Evolutionary conservation across 2,797 vertebrate genomes (phyloP).

Genomic region (Hypotaenidia philippensis): DNA sequence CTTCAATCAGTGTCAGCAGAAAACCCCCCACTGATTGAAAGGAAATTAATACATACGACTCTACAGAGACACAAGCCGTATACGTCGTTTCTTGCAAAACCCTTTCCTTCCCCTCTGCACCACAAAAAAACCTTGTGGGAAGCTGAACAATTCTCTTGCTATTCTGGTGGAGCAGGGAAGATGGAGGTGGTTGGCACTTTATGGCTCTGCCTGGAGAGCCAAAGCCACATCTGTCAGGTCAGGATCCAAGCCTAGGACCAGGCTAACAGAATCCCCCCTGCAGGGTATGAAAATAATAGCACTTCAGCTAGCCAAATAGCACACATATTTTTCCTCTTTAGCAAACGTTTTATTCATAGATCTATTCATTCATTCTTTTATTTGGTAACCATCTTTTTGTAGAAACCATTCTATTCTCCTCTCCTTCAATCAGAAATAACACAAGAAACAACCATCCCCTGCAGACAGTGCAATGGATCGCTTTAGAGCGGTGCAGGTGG

Average conservation of each 20-base stretch:
- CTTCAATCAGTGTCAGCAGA: neutral
- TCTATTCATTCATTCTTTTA: conserved; percentile 61
- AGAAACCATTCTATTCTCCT: conserved; percentile 11
- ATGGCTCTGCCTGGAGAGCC: conserved; percentile 15
- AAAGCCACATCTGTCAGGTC: conserved; percentile 59
- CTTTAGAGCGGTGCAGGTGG: neutral
- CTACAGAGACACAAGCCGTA: neutral
- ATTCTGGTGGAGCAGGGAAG: neutral
- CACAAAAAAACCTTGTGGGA: conserved; percentile 27
- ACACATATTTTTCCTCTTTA: conserved; percentile 50
- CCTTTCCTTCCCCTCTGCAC: conserved; percentile 6
- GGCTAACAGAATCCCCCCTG: conserved; percentile 38
- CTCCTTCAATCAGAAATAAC: conserved; percentile 8
- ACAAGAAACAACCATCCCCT: neutral
- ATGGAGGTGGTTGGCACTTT: neutral
- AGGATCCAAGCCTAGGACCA: conserved; percentile 18
- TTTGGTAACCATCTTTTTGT: conserved; percentile 36
- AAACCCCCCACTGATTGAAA: neutral
- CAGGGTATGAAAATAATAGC: conserved; percentile 58
- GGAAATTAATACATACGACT: neutral
- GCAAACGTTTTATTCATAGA: conserved; percentile 55
- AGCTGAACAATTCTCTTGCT: conserved; percentile 10
- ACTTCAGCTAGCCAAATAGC: conserved; percentile 51
- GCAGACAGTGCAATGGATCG: neutral
- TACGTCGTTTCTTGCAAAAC: neutral